A percentile compares a stretch with the other conserved stretches of the same genome.
These are phyloP conservation scores for Nesospiza acunhae DNA, from an alignment of 2,113 vertebrate species.

Conservation along the genomic window DNA sequence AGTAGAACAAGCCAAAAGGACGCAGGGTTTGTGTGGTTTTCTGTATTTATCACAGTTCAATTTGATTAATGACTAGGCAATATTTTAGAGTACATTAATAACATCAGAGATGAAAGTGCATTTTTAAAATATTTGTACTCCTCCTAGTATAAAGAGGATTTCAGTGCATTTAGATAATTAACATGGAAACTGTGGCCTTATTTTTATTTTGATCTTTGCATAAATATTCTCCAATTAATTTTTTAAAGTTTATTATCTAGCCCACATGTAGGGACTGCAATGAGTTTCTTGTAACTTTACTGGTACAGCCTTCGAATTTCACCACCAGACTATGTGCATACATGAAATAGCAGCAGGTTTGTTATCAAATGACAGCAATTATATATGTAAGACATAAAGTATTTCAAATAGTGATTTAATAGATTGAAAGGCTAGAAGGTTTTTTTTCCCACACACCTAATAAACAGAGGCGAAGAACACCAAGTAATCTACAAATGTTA, in stretches of 20 bases:
- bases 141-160: constrained; percentile 55
- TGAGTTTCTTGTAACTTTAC: not conserved
- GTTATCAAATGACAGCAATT: not conserved
- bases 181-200: constrained; percentile 15
- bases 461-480: not conserved
- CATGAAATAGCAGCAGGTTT: not conserved
- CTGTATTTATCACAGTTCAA: constrained; percentile 43
- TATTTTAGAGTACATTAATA: constrained; percentile 52
- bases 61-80: constrained; percentile 64
- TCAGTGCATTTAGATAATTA: constrained; percentile 67
- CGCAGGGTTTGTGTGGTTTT: not conserved
- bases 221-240: constrained; percentile 29
- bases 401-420: not conserved
- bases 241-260: not conserved
- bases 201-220: constrained; percentile 45
- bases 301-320: not conserved
- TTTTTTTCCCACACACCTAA: not conserved
- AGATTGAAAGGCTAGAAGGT: not conserved
- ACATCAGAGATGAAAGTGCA: constrained; percentile 26
- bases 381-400: not conserved
- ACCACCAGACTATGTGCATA: not conserved
- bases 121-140: constrained; percentile 32
- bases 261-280: not conserved
- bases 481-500: not conserved
- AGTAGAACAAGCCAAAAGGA: not conserved